These are phyloP conservation scores for Solenopsis fugax DNA, from an alignment of 1,140 invertebrate species.

Conservation along the genomic window DNA sequence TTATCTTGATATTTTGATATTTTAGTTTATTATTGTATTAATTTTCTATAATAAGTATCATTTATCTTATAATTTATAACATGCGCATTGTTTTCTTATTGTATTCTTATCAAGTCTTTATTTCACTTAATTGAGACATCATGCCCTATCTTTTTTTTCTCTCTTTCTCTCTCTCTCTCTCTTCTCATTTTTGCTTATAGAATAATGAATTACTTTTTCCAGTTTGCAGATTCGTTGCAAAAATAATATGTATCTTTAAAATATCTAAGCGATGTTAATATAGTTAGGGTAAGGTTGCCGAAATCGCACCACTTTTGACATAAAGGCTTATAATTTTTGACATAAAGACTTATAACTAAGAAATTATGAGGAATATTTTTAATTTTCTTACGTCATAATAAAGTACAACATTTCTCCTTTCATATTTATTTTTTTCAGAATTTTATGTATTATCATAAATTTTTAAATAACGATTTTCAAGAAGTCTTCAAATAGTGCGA, in stretches of 20 bases:
- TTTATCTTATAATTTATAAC: not conserved
- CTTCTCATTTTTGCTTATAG: not conserved
- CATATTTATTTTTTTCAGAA: too few relatives aligned
- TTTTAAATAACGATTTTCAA: too few relatives aligned
- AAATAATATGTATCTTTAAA: not conserved
- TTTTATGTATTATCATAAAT: too few relatives aligned
- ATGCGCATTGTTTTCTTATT: not conserved
- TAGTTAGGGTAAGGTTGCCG: too few relatives aligned
- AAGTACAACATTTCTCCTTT: too few relatives aligned
- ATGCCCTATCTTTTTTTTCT: not conserved
- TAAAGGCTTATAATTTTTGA: too few relatives aligned
- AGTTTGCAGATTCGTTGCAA: not conserved
- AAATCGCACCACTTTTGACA: too few relatives aligned
- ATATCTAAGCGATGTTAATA: not conserved
- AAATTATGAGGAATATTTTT: too few relatives aligned
- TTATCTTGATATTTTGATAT: not conserved
- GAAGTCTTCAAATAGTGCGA: too few relatives aligned
- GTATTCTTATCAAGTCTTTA: conserved; percentile 1
- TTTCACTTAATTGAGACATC: not conserved
- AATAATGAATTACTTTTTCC: conserved; percentile 30
- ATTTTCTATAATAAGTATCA: not conserved
- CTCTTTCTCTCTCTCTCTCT: not conserved
- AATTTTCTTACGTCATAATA: too few relatives aligned
- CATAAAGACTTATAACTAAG: too few relatives aligned
- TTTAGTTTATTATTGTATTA: conserved; percentile 26